Evolutionary conservation across 2,113 vertebrate genomes (phyloP).

Genomic region (Poicephalus gulielmi): DNA sequence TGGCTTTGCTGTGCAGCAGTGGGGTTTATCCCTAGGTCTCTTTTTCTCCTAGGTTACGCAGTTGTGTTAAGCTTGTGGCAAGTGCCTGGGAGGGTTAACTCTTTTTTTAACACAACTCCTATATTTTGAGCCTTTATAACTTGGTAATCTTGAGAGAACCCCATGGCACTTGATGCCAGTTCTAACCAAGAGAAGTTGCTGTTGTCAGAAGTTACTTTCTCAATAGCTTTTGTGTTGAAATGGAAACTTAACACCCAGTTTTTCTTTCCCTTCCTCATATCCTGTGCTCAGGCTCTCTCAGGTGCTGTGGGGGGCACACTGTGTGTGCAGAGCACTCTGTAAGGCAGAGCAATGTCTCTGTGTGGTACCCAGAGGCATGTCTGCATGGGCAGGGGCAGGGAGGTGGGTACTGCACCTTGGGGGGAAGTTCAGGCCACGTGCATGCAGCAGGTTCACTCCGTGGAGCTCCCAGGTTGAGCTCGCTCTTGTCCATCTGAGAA

Average conservation of each 20-base stretch:
- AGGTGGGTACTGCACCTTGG: background rate
- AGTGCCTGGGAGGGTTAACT: no score
- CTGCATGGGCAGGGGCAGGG: background rate
- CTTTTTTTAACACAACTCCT: rapidly evolving
- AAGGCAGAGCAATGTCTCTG: background rate
- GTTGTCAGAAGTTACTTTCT: background rate
- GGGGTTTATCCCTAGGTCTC: background rate
- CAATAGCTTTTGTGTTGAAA: background rate
- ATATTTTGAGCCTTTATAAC: background rate
- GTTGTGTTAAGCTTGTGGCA: background rate
- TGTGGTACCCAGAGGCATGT: background rate
- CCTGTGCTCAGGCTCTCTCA: rapidly evolving
- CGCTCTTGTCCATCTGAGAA: background rate
- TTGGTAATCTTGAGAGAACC: background rate
- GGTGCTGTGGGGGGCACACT: rapidly evolving
- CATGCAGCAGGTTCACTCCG: rapidly evolving
- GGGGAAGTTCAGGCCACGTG: rapidly evolving
- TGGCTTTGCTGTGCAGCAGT: rapidly evolving
- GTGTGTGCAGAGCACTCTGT: rapidly evolving
- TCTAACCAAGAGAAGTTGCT: background rate
- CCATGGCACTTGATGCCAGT: background rate
- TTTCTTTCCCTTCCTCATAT: background rate
- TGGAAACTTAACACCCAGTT: background rate
- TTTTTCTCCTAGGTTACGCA: background rate
- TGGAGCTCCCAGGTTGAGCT: background rate